Evolutionary conservation across 2,888 invertebrate genomes (phyloP), one percentile per base, ranked within the genome.

Genomic region (Dryocosmus kuriphilus): DNA sequence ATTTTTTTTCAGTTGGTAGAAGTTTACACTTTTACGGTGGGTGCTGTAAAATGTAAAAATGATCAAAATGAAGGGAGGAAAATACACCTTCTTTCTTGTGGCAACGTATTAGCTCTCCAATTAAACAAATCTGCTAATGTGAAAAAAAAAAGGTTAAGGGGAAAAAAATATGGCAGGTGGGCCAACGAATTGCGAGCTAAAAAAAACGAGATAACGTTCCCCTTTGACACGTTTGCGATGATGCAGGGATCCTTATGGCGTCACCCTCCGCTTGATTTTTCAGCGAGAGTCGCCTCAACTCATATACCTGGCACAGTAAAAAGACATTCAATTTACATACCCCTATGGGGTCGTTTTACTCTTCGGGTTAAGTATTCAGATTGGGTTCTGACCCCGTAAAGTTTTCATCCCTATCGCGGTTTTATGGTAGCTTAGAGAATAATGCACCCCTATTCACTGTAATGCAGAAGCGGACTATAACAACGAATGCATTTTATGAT

Each of bases 211-310:
- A 76, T 73, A 75, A 73, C 41, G 75, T 80, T 77, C 76, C 80
- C 78, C 80, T 82, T 83, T 83, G 89, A 88, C 89, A 89, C 88
- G 89, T 89, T 89, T 87, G 87, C 84, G 85, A 85, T 86, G 89
- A 89, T 87, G 85, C 83, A 79, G 82, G 84, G 85, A 84, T 86
- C 87, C 85, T 87, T 85, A 84, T 83, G 82, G 79, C 85, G 85
- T 83, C 81, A 86, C 86, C 88, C 87, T 85, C 46, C n/a, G 19
- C 51, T 71, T 46, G 71, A 71, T 71, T 85, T 84, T 81, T 71
- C 73, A 75, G 73, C 78, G 74, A 62, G 80, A 82, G 78, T 80
- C 80, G 82, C 77, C 79, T 75, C 75, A 75, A 78, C 78, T 81
- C 75, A 78, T 80, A 77, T 76, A 80, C 75, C 61, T 79, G 77